phyloP scores from a whole-genome alignment of 2,113 vertebrate genomes.

The Clarias magur region DNA sequence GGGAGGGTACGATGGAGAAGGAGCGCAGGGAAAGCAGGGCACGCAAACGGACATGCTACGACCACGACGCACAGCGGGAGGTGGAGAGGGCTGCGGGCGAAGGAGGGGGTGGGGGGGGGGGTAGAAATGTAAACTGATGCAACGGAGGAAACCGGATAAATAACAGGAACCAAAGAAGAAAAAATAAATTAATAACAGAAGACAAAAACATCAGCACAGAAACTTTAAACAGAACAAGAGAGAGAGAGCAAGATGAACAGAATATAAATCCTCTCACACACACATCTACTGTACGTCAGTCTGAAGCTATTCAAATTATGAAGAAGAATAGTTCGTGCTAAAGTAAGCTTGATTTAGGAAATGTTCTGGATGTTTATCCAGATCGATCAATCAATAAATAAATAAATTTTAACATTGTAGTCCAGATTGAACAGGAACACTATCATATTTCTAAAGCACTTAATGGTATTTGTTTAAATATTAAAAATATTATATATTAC shows the following conservation, averaged over 20 bases:
- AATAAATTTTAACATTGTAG: too few species aligned
- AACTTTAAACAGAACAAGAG: background rate
- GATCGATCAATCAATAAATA: too few species aligned
- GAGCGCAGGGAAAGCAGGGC: constrained; percentile 82
- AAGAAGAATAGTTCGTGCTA: too few species aligned
- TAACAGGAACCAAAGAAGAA: background rate
- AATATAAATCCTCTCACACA: background rate
- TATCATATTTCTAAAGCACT: background rate
- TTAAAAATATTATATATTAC: background rate
- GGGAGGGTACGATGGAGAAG: constrained; percentile 70
- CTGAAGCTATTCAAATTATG: background rate
- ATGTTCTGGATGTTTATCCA: background rate
- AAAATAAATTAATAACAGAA: constrained; percentile 7
- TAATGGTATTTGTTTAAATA: too few species aligned
- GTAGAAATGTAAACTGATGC: constrained; percentile 45
- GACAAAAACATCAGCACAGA: background rate
- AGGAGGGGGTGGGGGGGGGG: constrained; percentile 48
- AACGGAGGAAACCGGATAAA: constrained; percentile 26
- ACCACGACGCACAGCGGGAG: constrained; percentile 78
- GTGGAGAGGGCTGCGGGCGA: constrained; percentile 61
- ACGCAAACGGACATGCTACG: constrained; percentile 98
- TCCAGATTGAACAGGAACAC: background rate
- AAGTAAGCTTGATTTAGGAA: too few species aligned
- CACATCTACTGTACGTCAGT: too few species aligned
- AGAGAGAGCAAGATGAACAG: background rate